A percentile compares a stretch with the other conserved stretches of the same genome.
Evolutionary conservation across 1,140 invertebrate genomes (phyloP).

Genomic region (Laupala kohalensis): DNA sequence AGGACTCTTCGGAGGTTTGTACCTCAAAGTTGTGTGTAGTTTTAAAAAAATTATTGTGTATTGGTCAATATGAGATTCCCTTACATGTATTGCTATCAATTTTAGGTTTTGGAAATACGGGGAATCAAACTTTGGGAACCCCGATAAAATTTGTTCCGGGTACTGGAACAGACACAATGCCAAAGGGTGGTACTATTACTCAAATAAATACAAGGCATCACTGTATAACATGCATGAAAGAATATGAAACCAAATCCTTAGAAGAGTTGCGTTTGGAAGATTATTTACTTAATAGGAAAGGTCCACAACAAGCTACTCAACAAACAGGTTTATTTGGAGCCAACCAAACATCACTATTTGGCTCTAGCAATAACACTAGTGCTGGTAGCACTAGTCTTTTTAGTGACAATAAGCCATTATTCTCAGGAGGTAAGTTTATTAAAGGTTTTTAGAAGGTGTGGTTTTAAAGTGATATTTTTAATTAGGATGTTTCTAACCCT

Average conservation of each 20-base stretch:
- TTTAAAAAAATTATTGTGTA: background rate
- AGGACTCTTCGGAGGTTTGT: conserved; percentile 35
- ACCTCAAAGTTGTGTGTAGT: background rate
- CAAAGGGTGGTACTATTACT: conserved; percentile 68
- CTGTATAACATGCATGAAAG: conserved; percentile 95
- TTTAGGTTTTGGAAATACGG: conserved; percentile 13
- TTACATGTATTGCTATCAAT: background rate
- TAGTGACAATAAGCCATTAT: conserved; percentile 14
- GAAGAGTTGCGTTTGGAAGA: conserved; percentile 91
- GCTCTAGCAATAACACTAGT: conserved; percentile 30
- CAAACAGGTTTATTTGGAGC: conserved; percentile 38
- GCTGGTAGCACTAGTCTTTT: conserved; percentile 23
- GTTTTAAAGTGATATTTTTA: too few species aligned
- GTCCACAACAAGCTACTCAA: conserved; percentile 31
- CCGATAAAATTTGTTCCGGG: conserved; percentile 76
- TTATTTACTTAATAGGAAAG: conserved; percentile 80
- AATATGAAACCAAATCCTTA: conserved; percentile 87
- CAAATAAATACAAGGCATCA: conserved; percentile 84
- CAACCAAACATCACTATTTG: conserved; percentile 35
- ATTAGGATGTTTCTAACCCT: too few species aligned
- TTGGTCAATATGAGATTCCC: background rate
- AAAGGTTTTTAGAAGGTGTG: too few species aligned
- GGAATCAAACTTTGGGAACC: conserved; percentile 39
- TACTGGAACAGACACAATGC: conserved; percentile 77
- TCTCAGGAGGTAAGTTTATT: conserved; percentile 5